Percentiles rank a stretch among this genome's conserved stretches.
Conservation (phyloP, 1,140 invertebrate species). For the Diabrotica undecimpunctata region DNA sequence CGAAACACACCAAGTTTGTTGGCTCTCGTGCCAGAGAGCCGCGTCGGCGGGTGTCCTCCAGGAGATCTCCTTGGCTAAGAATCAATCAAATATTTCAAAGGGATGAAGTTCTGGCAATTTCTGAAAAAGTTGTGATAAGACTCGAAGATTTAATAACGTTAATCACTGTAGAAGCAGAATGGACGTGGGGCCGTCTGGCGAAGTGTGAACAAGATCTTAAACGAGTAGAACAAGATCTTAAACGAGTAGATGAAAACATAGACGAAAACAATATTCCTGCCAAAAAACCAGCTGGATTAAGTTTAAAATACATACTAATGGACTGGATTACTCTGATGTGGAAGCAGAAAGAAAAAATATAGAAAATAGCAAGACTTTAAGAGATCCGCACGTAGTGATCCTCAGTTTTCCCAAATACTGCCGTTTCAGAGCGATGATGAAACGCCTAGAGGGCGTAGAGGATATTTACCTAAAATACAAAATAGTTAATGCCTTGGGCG, state of each 20-base stretch:
- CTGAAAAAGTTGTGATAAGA: slow-evolving; percentile 80
- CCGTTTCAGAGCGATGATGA: slow-evolving; percentile 76
- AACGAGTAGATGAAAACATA: slow-evolving; percentile 25
- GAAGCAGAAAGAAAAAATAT: slow-evolving; percentile 62
- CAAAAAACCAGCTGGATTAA: slow-evolving; percentile 37
- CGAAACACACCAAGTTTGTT: no score
- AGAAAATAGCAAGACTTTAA: not conserved
- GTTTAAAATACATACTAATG: slow-evolving; percentile 54
- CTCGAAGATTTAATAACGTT: slow-evolving; percentile 81
- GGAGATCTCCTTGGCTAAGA: no score
- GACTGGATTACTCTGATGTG: slow-evolving; percentile 68
- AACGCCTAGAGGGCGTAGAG: slow-evolving; percentile 72
- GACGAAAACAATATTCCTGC: slow-evolving; percentile 32
- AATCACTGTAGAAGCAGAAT: slow-evolving; percentile 68
- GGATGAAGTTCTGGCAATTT: slow-evolving; percentile 88
- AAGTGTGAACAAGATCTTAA: slow-evolving; percentile 53
- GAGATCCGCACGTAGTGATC: slow-evolving; percentile 60
- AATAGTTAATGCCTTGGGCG: slow-evolving; percentile 75
- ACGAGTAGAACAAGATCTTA: no score
- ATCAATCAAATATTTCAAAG: no score
- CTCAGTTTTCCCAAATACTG: slow-evolving; percentile 87
- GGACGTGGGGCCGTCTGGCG: slow-evolving; percentile 68
- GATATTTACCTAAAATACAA: slow-evolving; percentile 71
- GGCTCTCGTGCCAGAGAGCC: no score
- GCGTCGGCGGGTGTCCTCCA: no score